Percentiles rank a stretch among this genome's conserved stretches.
These are phyloP conservation scores for Cebidichthys violaceus DNA, from an alignment of 2,113 vertebrate genomes.

Conservation along the genomic window DNA sequence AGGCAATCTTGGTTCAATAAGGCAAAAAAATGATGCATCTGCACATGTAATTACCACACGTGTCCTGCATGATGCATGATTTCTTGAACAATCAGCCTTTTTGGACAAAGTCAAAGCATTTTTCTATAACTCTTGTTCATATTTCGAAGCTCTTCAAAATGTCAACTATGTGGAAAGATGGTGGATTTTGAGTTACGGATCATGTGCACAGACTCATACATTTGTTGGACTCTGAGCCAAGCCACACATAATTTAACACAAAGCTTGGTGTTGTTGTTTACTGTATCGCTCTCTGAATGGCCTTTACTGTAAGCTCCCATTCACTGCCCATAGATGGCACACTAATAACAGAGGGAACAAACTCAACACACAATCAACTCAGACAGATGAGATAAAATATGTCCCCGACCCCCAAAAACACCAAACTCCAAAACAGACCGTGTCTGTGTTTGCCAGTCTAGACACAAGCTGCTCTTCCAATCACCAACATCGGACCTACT, in stretches of 20 bases:
- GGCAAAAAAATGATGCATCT: not conserved
- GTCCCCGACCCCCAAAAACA: constrained; percentile 39
- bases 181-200: not conserved
- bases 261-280: constrained; percentile 16
- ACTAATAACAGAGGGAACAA: constrained; percentile 21
- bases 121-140: not conserved
- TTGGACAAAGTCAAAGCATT: not conserved
- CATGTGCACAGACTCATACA: constrained; percentile 6
- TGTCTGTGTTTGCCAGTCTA: constrained; percentile 62
- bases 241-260: constrained; percentile 13
- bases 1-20: not conserved
- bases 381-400: constrained; percentile 55
- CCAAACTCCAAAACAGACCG: constrained; percentile 62
- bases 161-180: not conserved
- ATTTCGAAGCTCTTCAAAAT: not conserved
- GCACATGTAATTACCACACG: constrained; percentile 8
- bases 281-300: constrained; percentile 17
- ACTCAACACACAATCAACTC: constrained; percentile 22
- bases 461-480: constrained; percentile 71
- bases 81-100: not conserved
- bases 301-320: constrained; percentile 44
- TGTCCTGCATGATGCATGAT: not conserved
- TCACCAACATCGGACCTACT: constrained; percentile 37
- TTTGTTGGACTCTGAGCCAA: constrained; percentile 8
- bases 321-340: constrained; percentile 46